These are phyloP conservation scores for Axea sp. DNA, from an alignment of 2,888 invertebrate genomes.

Conservation along the genomic window DNA sequence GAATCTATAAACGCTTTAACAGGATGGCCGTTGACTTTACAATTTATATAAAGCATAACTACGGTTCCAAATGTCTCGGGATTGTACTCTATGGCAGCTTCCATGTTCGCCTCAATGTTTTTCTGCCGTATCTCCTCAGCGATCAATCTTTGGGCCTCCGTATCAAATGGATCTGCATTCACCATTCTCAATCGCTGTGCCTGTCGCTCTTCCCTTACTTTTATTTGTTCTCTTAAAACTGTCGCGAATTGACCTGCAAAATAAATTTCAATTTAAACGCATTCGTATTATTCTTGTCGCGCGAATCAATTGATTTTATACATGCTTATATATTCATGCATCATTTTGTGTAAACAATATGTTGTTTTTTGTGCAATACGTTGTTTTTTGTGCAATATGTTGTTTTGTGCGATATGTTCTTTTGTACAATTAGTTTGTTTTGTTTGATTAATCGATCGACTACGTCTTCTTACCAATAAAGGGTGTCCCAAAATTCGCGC, in stretches of 20 bases:
- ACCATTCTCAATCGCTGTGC: constrained; percentile 92
- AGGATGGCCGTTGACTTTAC: constrained; percentile 96
- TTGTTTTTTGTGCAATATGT: too few relatives aligned
- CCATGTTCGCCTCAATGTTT: constrained; percentile 99
- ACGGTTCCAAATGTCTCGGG: constrained; percentile 99
- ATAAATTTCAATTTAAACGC: too few relatives aligned
- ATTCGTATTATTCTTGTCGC: too few relatives aligned
- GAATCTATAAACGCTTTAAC: constrained; percentile 99
- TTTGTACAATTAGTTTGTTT: too few relatives aligned
- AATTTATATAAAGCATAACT: constrained; percentile 98
- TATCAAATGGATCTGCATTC: constrained; percentile 96
- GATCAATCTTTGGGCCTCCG: constrained; percentile 95
- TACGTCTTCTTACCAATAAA: too few relatives aligned
- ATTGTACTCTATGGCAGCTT: constrained; percentile 98
- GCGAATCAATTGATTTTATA: too few relatives aligned
- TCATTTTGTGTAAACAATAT: too few relatives aligned
- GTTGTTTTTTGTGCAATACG: too few relatives aligned
- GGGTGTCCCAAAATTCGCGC: too few relatives aligned
- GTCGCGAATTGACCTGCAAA: constrained; percentile 86
- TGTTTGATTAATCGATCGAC: too few relatives aligned
- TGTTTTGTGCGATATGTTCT: too few relatives aligned
- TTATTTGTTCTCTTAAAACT: constrained; percentile 90
- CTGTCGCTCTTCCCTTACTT: constrained; percentile 90
- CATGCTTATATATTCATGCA: too few relatives aligned
- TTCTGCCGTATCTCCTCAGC: constrained; percentile 97